phyloP scores from a whole-genome alignment of 2,113 vertebrate species.

The Cranoglanis bouderius region DNA sequence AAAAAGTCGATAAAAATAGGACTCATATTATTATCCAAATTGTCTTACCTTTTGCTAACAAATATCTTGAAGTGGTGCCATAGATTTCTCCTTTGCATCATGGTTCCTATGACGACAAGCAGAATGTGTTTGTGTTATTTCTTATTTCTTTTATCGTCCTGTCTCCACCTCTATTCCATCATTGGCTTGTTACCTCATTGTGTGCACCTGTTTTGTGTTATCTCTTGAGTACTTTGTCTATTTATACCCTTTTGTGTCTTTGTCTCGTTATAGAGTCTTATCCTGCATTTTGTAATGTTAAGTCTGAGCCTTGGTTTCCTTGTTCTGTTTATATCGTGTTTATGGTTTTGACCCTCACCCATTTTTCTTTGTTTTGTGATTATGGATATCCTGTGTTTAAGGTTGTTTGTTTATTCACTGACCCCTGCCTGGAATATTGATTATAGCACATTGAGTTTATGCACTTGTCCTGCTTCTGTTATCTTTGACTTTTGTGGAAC shows the following conservation, averaged over 20 bases:
- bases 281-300: background rate
- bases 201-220: background rate
- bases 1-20: background rate
- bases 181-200: background rate
- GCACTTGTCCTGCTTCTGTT: background rate
- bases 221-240: background rate
- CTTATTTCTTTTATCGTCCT: background rate
- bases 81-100: background rate
- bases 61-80: background rate
- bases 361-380: background rate
- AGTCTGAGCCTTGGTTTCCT: background rate
- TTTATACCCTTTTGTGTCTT: background rate
- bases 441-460: background rate
- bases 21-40: background rate
- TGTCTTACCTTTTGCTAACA: background rate
- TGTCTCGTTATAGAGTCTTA: background rate
- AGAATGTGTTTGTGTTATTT: background rate
- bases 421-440: background rate
- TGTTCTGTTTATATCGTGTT: too few relatives aligned
- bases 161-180: background rate
- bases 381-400: background rate
- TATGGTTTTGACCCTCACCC: background rate
- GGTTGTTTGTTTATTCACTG: background rate
- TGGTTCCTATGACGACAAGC: background rate
- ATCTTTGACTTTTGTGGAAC: background rate